Evolutionary conservation across 1,140 invertebrate species (phyloP), one percentile per base, ranked within the genome.

Genomic region (Caenorhabditis inopinata): DNA sequence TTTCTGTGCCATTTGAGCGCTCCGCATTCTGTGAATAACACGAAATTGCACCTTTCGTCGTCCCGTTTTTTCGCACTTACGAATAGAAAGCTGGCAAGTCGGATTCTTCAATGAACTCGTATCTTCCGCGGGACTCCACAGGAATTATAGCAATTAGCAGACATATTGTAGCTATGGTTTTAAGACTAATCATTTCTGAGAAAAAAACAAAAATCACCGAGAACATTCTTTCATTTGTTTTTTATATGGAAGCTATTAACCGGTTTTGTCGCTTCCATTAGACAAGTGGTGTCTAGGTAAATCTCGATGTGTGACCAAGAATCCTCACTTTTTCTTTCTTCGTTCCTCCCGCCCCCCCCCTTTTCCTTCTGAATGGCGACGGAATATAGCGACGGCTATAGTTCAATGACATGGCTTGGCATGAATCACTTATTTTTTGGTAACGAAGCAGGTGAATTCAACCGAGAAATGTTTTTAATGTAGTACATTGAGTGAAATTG

Each of bases 1-100:
- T 68, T 68, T 68, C 23, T 68, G 58, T 21, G 58, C 58, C 58
- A 68, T 68, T 68, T 68, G 58, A 1, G 58, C 58, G n/a, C 58
- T 68, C 38, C 58, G 35, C 58, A 68, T 68, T 58, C 51, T 58
- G 23, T 32, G 32, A 32, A 58, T 1, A 1, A 32, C 12, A 42
- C 6, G 38, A 42, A 42, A 42, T 42, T n/a, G n/a, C n/a, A n/a
- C n/a, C n/a, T n/a, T n/a, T n/a, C n/a, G n/a, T n/a, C n/a, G n/a
- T n/a, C n/a, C 5, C 38, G 38, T 42, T 42, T 42, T 42, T 42
- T 42, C 14, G 38, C 38, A 42, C 58, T 68, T 21, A 68, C 58
- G 58, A 68, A 68, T 68, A 68, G n/a, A 68, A 68, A 1, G 58
- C 58, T 29, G 58, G 58, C 3, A 68, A 21, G 21, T 68, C 58